These are phyloP conservation scores for Tetraneura akinire DNA, from an alignment of 1,140 invertebrate species.

Conservation along the genomic window DNA sequence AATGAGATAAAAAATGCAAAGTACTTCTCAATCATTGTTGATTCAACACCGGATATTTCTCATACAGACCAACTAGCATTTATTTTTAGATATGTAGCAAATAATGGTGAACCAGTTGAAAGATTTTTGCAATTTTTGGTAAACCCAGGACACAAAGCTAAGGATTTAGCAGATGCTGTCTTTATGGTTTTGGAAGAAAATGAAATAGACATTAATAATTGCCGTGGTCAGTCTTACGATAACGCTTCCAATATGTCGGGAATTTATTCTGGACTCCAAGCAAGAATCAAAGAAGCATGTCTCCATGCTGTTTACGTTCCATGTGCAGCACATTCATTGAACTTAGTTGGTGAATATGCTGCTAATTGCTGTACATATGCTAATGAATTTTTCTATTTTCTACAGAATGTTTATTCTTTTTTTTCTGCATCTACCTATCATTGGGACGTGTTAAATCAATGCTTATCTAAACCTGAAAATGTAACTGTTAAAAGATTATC, in stretches of 20 bases:
- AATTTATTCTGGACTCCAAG: slow-evolving; percentile 21
- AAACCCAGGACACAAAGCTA: slow-evolving; percentile 29
- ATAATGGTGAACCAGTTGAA: slow-evolving; percentile 37
- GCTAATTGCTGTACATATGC: slow-evolving; percentile 19
- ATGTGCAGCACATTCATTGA: slow-evolving; percentile 34
- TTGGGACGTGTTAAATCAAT: slow-evolving; percentile 38
- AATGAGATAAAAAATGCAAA: slow-evolving; percentile 57
- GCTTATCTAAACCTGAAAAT: slow-evolving; percentile 21
- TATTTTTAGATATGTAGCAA: slow-evolving; percentile 18
- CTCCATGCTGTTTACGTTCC: slow-evolving; percentile 21
- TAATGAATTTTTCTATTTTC: slow-evolving; percentile 15
- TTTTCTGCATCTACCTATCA: slow-evolving; percentile 28
- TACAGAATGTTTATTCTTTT: slow-evolving; percentile 38
- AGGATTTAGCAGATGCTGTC: slow-evolving; percentile 25
- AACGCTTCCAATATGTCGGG: slow-evolving; percentile 53
- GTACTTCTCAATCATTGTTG: slow-evolving; percentile 57
- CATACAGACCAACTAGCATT: slow-evolving; percentile 45
- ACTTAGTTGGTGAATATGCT: slow-evolving; percentile 6
- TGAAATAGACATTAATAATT: slow-evolving; percentile 50
- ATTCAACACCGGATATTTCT: slow-evolving; percentile 48
- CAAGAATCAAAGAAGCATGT: slow-evolving; percentile 20
- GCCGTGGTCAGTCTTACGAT: slow-evolving; percentile 56
- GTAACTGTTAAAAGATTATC: slow-evolving; percentile 40
- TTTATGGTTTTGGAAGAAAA: slow-evolving; percentile 30
- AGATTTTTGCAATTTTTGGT: slow-evolving; percentile 19